Percentiles rank a stretch among this genome's conserved stretches.
These are phyloP conservation scores for Cryptotermes secundus DNA, from an alignment of 1,140 invertebrate species.

Conservation along the genomic window DNA sequence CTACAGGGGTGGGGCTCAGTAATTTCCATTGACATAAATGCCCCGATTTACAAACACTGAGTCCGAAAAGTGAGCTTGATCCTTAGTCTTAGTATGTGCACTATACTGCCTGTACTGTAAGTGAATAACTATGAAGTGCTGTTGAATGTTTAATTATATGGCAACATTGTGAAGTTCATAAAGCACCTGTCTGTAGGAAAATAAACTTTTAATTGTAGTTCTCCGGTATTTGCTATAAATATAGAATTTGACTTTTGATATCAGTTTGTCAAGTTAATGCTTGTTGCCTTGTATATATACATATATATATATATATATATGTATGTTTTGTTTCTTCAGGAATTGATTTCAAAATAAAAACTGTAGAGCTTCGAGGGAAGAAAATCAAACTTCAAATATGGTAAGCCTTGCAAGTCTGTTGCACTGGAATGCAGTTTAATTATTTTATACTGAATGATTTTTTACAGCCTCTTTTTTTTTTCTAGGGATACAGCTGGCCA, in stretches of 20 bases:
- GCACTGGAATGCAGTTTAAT: constrained; percentile 32
- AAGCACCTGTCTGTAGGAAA: neutral
- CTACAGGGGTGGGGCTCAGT: neutral
- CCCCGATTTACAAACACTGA: too few relatives aligned
- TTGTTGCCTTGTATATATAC: neutral
- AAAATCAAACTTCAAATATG: constrained; percentile 99
- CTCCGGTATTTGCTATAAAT: neutral
- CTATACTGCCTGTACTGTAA: too few relatives aligned
- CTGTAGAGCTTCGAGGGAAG: constrained; percentile 94
- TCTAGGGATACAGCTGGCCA: constrained; percentile 91
- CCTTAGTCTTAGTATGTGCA: too few relatives aligned
- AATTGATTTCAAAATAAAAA: constrained; percentile 99
- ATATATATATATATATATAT: constrained; percentile 83
- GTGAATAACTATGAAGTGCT: too few relatives aligned
- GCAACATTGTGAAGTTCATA: neutral
- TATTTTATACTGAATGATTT: neutral
- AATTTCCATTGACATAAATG: neutral
- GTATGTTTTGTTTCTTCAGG: constrained; percentile 68
- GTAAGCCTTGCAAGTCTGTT: constrained; percentile 54
- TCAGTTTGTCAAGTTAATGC: neutral
- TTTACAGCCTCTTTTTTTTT: constrained; percentile 28
- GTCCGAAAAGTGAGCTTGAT: too few relatives aligned
- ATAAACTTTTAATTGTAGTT: neutral
- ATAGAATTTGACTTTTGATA: neutral
- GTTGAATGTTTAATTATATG: neutral